Conservation (phyloP, 2,888 invertebrate species). For the Fabriciana adippe region DNA sequence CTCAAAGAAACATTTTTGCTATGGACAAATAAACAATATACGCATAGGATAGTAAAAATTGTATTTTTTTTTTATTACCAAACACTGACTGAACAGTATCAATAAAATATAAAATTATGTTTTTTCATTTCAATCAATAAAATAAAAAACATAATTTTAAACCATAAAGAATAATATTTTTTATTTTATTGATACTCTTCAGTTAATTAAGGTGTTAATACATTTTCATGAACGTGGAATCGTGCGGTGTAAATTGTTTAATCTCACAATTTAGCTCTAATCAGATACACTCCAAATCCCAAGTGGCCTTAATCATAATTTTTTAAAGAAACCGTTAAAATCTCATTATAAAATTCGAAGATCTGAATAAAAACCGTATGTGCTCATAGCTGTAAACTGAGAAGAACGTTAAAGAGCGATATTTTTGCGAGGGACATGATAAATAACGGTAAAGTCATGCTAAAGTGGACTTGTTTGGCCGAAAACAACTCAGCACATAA, state of each 20-base stretch:
- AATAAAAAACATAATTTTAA: no score
- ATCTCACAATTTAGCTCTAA: slow-evolving; percentile 11
- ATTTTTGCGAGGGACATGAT: slow-evolving; percentile 56
- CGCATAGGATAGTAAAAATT: no score
- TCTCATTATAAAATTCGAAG: slow-evolving; percentile 26
- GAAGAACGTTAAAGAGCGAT: slow-evolving; percentile 49
- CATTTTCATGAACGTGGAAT: background rate
- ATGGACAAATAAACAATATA: no score
- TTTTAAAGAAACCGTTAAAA: slow-evolving; percentile 30
- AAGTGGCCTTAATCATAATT: slow-evolving; percentile 24
- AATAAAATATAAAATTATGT: no score
- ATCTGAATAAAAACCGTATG: slow-evolving; percentile 35
- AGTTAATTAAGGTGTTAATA: no score
- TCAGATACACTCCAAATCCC: slow-evolving; percentile 20
- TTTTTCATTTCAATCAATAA: no score
- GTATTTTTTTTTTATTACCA: no score
- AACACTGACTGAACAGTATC: no score
- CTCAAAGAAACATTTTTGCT: no score
- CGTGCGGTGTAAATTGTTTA: slow-evolving; percentile 4
- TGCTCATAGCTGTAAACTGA: slow-evolving; percentile 58
- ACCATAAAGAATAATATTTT: no score
- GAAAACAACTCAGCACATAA: slow-evolving; percentile 37
- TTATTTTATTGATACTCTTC: no score
- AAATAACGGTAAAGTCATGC: slow-evolving; percentile 52
- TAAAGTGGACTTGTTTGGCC: slow-evolving; percentile 43